Conservation (phyloP, 2,888 invertebrate species). For the Encarsia formosa region DNA sequence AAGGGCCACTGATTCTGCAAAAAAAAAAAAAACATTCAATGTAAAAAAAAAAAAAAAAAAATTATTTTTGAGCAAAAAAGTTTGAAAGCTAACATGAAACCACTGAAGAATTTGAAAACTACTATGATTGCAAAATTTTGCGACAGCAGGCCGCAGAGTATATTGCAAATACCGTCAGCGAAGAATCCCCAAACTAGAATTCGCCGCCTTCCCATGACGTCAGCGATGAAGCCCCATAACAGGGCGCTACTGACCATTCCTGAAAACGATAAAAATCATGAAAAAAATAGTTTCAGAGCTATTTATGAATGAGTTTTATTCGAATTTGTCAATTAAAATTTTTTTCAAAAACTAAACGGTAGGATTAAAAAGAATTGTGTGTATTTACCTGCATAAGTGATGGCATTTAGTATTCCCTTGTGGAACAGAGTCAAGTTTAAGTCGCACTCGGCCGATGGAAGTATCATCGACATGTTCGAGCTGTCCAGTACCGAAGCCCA, state of each 20-base stretch:
- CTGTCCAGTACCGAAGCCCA: constrained; percentile 70
- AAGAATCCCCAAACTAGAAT: constrained; percentile 67
- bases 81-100: constrained; percentile 65
- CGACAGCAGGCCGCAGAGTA: constrained; percentile 62
- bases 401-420: constrained; percentile 69
- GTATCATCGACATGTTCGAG: constrained; percentile 66
- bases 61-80: too few species aligned
- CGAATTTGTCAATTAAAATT: background rate
- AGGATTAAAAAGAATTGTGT: background rate
- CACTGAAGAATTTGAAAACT: constrained; percentile 66
- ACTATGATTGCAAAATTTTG: constrained; percentile 66
- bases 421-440: constrained; percentile 62
- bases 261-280: too few species aligned
- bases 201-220: constrained; percentile 66
- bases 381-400: constrained; percentile 65
- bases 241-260: constrained; percentile 76
- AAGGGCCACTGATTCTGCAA: constrained; percentile 66
- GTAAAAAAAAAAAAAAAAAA: background rate
- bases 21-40: too few species aligned
- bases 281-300: background rate
- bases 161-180: constrained; percentile 60
- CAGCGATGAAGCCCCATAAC: constrained; percentile 74
- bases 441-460: constrained; percentile 67
- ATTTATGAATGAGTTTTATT: background rate
- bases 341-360: background rate